Conservation (phyloP, 2,888 invertebrate species). For the Drosophila anomalata region DNA sequence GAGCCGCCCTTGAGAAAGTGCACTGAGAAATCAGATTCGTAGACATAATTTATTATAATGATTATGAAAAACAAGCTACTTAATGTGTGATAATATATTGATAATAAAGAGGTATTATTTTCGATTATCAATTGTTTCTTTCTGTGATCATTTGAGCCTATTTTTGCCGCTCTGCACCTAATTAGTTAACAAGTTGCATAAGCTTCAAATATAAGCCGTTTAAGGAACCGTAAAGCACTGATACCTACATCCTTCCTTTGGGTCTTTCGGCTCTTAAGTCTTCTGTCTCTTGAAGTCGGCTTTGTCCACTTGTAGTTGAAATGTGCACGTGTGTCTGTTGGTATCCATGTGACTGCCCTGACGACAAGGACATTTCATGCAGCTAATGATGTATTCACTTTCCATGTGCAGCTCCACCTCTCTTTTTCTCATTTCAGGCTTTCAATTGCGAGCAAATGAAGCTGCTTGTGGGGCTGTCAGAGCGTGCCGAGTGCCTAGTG, state of each 20-base stretch:
- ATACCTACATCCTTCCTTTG: slow-evolving; percentile 30
- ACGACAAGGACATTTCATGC: slow-evolving; percentile 64
- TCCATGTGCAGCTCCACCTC: slow-evolving; percentile 52
- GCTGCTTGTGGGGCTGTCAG: slow-evolving; percentile 65
- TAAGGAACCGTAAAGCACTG: slow-evolving; percentile 58
- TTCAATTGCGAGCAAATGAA: slow-evolving; percentile 75
- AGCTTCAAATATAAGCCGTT: slow-evolving; percentile 65
- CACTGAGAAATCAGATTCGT: background rate
- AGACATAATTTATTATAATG: too few species aligned
- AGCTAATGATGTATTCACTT: slow-evolving; percentile 78
- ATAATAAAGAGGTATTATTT: too few species aligned
- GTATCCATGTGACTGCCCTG: slow-evolving; percentile 24
- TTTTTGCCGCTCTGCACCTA: slow-evolving; percentile 47
- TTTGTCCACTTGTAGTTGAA: slow-evolving; percentile 53
- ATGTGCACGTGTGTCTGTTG: slow-evolving; percentile 27
- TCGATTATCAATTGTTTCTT: too few species aligned
- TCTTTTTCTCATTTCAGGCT: slow-evolving; percentile 48
- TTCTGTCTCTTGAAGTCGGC: slow-evolving; percentile 42
- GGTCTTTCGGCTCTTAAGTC: slow-evolving; percentile 39
- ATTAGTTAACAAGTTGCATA: slow-evolving; percentile 69
- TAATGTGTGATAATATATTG: too few species aligned
- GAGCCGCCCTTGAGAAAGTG: background rate
- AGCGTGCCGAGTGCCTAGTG: slow-evolving; percentile 56
- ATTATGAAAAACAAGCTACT: too few species aligned
- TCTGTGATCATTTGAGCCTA: slow-evolving; percentile 21